Conservation (phyloP, 2,113 vertebrate species). For the Aphelocoma coerulescens region DNA sequence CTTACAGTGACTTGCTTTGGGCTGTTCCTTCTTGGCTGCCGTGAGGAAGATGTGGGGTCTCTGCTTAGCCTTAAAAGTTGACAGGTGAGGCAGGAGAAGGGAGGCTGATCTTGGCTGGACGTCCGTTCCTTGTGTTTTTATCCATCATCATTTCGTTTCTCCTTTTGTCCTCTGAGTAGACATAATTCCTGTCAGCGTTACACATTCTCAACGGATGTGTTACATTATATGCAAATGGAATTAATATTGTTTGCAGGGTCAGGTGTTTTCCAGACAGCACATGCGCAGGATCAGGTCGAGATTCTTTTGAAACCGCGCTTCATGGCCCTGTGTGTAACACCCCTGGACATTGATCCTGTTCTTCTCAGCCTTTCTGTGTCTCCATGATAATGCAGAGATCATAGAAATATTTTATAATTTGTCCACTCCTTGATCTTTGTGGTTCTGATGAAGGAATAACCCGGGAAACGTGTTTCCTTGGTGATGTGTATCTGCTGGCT, state of each 20-base stretch:
- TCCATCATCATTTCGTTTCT: background rate
- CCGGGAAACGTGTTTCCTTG: background rate
- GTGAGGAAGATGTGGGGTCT: background rate
- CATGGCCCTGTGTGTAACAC: too few relatives aligned
- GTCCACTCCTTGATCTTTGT: too few relatives aligned
- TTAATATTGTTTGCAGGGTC: background rate
- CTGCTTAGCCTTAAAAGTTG: background rate
- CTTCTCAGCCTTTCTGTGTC: background rate
- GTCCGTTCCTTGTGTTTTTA: background rate
- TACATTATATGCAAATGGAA: background rate
- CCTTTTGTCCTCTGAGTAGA: too few relatives aligned
- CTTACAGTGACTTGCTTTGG: background rate
- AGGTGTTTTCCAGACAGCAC: background rate
- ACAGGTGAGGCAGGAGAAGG: too few relatives aligned
- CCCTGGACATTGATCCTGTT: too few relatives aligned
- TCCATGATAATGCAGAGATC: too few relatives aligned
- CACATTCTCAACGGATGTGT: too few relatives aligned
- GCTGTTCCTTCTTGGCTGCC: background rate
- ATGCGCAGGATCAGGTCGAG: background rate
- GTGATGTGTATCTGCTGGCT: background rate
- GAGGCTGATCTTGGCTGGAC: background rate
- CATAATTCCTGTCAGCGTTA: background rate
- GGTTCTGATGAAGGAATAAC: background rate
- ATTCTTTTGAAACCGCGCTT: too few relatives aligned
- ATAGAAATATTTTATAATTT: too few relatives aligned